A percentile compares a stretch with the other conserved stretches of the same genome.
Evolutionary conservation across 1,140 invertebrate genomes (phyloP).

Genomic region (Dryas iulia): DNA sequence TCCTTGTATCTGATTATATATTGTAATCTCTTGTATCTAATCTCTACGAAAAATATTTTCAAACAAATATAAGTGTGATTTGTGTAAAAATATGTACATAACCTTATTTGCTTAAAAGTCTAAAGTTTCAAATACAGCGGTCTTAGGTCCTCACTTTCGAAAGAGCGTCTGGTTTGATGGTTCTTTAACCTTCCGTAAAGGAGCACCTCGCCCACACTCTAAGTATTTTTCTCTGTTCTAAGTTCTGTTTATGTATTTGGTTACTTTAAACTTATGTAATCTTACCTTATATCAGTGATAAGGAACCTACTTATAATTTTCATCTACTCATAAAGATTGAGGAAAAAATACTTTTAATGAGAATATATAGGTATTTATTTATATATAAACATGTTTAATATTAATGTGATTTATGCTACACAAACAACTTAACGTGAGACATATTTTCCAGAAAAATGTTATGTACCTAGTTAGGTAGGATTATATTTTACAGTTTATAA

Average conservation of each 20-base stretch:
- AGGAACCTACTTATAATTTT: no score
- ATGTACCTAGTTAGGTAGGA: no score
- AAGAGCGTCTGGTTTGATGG: no score
- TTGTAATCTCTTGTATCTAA: background rate
- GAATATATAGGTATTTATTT: background rate
- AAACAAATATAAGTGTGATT: background rate
- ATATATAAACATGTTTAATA: background rate
- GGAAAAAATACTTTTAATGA: background rate
- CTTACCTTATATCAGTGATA: no score
- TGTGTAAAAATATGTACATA: background rate
- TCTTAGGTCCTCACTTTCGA: no score
- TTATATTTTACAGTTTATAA: no score
- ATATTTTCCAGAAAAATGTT: background rate
- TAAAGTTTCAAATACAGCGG: no score
- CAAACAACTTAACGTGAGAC: background rate
- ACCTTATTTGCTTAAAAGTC: background rate
- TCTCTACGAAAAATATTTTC: background rate
- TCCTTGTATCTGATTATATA: no score
- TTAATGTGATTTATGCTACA: background rate
- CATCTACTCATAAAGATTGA: background rate
- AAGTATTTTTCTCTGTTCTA: background rate
- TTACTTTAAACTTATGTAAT: no score
- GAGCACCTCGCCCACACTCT: background rate
- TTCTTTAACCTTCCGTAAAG: no score
- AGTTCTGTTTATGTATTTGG: background rate